Base-by-base conservation (phyloP, 1,140 invertebrate species). In the Bradynema listronoti region DNA sequence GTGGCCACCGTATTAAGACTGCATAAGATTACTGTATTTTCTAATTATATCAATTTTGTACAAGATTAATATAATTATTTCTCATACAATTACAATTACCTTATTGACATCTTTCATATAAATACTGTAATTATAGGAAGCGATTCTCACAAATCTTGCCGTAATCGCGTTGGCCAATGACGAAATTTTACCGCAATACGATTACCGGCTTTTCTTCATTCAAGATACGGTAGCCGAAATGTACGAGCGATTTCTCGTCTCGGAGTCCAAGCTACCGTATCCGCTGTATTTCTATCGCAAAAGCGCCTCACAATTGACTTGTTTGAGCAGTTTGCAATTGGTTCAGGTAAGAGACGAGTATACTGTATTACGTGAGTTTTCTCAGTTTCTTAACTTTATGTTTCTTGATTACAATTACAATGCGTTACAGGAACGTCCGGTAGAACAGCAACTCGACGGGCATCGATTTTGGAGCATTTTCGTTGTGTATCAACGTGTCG, bases 171-270 rank as follows among this genome's bases (percentile, higher is more conserved):
- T 50, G 47, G 47, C 27, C 3, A 29, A 50, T 29, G 47, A 29
- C 5, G 16, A 24, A 24, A 27, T 50, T 24, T 4, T 29, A 3
- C 16, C 47, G 5, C 47, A 29, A 5, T 50, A 19, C n/a, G 47
- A 50, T n/a, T 50, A 50, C 19, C 47, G 47, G n/a, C 34, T 50
- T 27, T 50, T 50, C 47, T 32, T 50, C 34, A 50, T 50, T 4
- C 47, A 50, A 9, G 47, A 50, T 29, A 50, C 27, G 4, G 27
- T 24, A 19, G 16, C 29, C 5, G 27, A 5, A 9, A 5, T 16
- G 34, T 27, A 50, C 47, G 27, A n/a, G n/a, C 29, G 27, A 5
- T 50, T 50, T 25, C 47, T 50, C 5, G 47, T 50, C 3, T 50
- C 47, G 4, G 47, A 50, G 19, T 4, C 47, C 5, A 19, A 25